Base-by-base conservation (phyloP, 1,140 invertebrate species). In the Cephus cinctus region DNA sequence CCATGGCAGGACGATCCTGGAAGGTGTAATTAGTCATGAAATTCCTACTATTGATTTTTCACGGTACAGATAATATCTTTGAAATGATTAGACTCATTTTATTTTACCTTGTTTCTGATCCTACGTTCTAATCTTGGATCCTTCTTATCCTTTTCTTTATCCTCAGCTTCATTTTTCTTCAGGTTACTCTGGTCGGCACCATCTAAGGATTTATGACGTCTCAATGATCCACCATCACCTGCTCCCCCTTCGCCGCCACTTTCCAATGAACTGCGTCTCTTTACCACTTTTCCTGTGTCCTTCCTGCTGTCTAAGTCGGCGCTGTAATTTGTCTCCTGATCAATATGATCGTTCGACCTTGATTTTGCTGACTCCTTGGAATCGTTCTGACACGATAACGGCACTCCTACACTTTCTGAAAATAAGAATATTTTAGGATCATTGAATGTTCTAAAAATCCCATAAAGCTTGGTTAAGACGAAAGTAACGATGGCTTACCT, bases 1-100 rank as follows among this genome's bases (percentile, higher is more conserved):
- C 83, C 54, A 87, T 81, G 31, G 83, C 80, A 6, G 86, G 86
- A 35, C 86, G 83, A 67, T 88, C 85, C 83, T 87, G 52, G 20
- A 73, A 69, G 23, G 54, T 62, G 39, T 41, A n/a, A n/a, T n/a
- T 18, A 30, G 20, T 12, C 23, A 15, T 15, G 22, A 32, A 19
- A 4, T 38, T 40, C 43, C 36, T 36, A 42, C 4, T 19, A 30
- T 45, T 34, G 18, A 27, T 8, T 8, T 27, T 27, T 8, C 8
- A 36, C 8, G 38, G 25, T 12, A 42, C 11, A 36, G 25, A n/a
- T 20, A 31, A 22, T 42, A 41, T 27, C 14, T 31, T 16, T 38
- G 30, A 39, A 43, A 15, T 20, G 35, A 15, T 32, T 27, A n/a
- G 9, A 30, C 12, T 5, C 41, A 47, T 31, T 18, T 14, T 47